These are phyloP conservation scores for Tuta absoluta DNA, from an alignment of 2,888 invertebrate genomes.

Conservation along the genomic window DNA sequence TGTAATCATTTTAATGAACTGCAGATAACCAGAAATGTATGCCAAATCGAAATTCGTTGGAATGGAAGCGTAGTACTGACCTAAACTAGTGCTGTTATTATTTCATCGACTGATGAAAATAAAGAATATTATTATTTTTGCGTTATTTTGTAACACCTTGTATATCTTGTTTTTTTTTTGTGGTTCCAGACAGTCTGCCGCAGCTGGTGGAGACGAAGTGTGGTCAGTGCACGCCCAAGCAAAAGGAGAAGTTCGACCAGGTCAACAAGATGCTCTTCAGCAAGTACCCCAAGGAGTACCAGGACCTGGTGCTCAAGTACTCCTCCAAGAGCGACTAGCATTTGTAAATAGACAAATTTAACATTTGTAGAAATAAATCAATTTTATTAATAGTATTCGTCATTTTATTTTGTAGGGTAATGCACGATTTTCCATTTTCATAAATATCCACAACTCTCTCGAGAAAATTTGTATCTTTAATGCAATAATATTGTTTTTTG, in stretches of 20 bases:
- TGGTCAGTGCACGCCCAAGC: constrained; percentile 43
- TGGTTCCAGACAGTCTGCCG: constrained; percentile 40
- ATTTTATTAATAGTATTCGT: not conserved
- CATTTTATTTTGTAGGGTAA: not conserved
- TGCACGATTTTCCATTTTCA: no score
- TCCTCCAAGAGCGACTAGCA: constrained; percentile 24
- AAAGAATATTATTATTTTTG: no score
- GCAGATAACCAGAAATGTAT: no score
- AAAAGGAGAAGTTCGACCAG: constrained; percentile 43
- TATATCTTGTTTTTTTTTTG: not conserved
- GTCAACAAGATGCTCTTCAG: constrained; percentile 38
- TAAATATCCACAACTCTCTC: no score
- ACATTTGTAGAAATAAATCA: not conserved
- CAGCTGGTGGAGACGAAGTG: constrained; percentile 42
- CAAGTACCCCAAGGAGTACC: constrained; percentile 35
- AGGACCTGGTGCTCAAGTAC: constrained; percentile 27
- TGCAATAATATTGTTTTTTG: no score
- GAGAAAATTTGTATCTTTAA: no score
- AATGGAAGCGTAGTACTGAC: no score
- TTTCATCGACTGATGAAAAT: no score
- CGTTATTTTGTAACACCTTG: no score
- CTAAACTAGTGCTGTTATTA: no score
- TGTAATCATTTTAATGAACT: no score
- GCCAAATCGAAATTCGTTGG: no score
- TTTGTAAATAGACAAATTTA: not conserved